phyloP scores from a whole-genome alignment of 2,797 vertebrate species.

The Lithobates pipiens region DNA sequence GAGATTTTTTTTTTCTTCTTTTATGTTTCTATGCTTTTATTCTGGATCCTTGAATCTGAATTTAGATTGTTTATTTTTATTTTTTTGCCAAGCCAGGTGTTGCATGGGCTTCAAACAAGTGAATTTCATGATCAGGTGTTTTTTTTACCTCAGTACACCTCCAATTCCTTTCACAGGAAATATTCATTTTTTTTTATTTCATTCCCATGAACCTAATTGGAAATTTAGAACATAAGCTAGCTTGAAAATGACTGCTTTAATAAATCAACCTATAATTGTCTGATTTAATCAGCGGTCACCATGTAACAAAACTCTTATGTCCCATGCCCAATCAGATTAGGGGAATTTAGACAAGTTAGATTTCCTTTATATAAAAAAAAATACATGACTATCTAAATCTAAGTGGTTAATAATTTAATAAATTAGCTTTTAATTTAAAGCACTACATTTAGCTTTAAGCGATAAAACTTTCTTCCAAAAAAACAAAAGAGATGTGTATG shows the following conservation, averaged over 20 bases:
- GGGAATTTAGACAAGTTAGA: too few species aligned
- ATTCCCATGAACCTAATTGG: background rate
- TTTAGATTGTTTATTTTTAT: too few species aligned
- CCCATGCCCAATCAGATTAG: background rate
- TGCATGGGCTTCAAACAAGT: background rate
- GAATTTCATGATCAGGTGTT: background rate
- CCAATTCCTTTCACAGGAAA: background rate
- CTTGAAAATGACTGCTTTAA: background rate
- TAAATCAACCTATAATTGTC: background rate
- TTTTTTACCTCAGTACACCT: background rate
- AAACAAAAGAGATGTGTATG: background rate
- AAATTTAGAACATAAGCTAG: background rate
- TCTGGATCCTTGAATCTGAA: background rate
- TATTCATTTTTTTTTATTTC: background rate
- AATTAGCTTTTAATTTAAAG: too few species aligned
- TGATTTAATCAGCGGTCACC: background rate
- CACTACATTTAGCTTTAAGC: too few species aligned
- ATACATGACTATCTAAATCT: too few species aligned
- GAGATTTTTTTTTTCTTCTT: too few species aligned
- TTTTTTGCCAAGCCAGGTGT: background rate
- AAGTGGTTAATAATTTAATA: too few species aligned
- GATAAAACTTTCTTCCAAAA: too few species aligned
- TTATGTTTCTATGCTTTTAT: too few species aligned
- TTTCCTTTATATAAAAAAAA: too few species aligned
- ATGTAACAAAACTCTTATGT: background rate